Evolutionary conservation across 2,113 vertebrate species (phyloP).

Genomic region (Thunnus maccoyii): DNA sequence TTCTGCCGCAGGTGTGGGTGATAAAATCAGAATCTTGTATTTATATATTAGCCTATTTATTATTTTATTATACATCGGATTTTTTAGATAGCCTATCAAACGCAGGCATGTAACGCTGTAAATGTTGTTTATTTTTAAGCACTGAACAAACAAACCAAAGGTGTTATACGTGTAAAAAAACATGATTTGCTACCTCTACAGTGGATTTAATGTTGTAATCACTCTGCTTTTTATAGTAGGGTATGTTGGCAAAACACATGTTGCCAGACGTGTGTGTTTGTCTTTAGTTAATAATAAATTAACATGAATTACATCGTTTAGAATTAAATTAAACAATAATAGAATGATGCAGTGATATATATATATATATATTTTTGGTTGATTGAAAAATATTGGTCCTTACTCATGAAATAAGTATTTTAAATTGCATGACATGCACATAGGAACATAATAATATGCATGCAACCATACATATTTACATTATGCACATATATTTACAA

Average conservation of each 20-base stretch:
- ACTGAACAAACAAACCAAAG: background rate
- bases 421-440: background rate
- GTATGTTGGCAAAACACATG: background rate
- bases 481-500: too few relatives aligned
- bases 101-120: background rate
- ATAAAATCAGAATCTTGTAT: conserved; percentile 2
- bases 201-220: background rate
- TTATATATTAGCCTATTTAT: background rate
- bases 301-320: background rate
- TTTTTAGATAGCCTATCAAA: background rate
- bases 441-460: too few relatives aligned
- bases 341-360: too few relatives aligned
- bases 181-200: background rate
- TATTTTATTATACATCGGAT: background rate
- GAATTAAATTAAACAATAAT: background rate
- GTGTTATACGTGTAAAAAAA: background rate
- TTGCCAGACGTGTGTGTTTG: too few relatives aligned
- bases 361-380: background rate
- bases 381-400: background rate
- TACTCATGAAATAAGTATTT: background rate
- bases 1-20: background rate
- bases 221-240: too few relatives aligned
- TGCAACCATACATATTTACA: too few relatives aligned
- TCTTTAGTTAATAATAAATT: conserved; percentile 1
- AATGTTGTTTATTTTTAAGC: background rate